A percentile compares a stretch with the other conserved stretches of the same genome.
phyloP scores from a whole-genome alignment of 2,888 invertebrate species.

The Drosophila borborema region DNA sequence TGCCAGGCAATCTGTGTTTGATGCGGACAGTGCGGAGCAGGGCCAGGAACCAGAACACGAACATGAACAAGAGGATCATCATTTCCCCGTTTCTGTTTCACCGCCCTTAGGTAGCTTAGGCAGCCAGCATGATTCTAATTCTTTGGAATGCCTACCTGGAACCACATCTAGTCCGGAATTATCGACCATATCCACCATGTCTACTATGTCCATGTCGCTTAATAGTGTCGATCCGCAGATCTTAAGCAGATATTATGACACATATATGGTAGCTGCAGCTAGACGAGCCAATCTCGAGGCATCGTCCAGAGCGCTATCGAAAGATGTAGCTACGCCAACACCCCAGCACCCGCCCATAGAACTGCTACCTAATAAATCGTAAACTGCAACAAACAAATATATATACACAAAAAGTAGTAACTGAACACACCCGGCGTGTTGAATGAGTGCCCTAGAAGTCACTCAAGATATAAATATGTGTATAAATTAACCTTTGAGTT shows the following conservation, averaged over 20 bases:
- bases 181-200: background rate
- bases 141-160: conserved; percentile 55
- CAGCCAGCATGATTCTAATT: conserved; percentile 69
- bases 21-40: conserved; percentile 48
- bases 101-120: conserved; percentile 47
- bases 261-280: conserved; percentile 83
- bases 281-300: conserved; percentile 59
- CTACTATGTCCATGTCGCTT: background rate
- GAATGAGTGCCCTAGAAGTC: background rate
- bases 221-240: conserved; percentile 80
- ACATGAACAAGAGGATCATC: conserved; percentile 32
- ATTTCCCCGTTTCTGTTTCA: conserved; percentile 43
- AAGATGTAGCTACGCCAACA: conserved; percentile 24
- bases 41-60: conserved; percentile 18
- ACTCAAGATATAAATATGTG: background rate
- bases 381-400: conserved; percentile 6
- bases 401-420: background rate
- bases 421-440: conserved; percentile 28
- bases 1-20: conserved; percentile 46
- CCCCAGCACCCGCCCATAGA: conserved; percentile 39
- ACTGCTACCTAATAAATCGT: conserved; percentile 57
- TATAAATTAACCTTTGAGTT: background rate
- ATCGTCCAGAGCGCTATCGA: conserved; percentile 42
- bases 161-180: background rate
- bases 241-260: conserved; percentile 83